Base-by-base conservation (phyloP, 2,797 vertebrate species). In the Novumbra hubbsi region DNA sequence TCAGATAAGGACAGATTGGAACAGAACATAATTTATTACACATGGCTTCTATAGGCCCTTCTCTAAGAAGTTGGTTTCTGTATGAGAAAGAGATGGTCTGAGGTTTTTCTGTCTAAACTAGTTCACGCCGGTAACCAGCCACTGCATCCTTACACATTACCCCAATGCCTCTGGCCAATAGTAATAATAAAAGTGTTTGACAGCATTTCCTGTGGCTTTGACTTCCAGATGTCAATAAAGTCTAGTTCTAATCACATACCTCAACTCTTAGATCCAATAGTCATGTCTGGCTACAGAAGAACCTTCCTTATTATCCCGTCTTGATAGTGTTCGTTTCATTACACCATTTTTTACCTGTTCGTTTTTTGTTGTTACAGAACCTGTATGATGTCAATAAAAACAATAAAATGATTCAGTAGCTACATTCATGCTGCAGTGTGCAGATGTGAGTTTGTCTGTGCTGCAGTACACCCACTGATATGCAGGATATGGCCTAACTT, bases 1-100 rank as follows among this genome's bases (percentile, higher is more conserved):
- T 63, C 81, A 84, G 92, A 93, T 92, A 91, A 92, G 85, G 83
- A 76, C 78, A 86, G 87, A 89, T 84, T 84, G 84, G 84, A 91
- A 85, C 65, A 68, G 64, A 38, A 71, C 76, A 83, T 57, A 88
- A 91, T 78, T 84, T 80, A 88, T 79, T 81, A 86, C 90, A 90
- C 85, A 92, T 88, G 89, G 83, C 45, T 50, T 76, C 65, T 76
- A 21, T 19, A 38, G 21, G 27, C 69, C 73, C 78, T 84, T 88
- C 87, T 89, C 85, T 83, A 4, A 73, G 74, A 83, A 80, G 81
- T 78, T 75, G 74, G 71, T 81, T 77, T 85, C 15, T 76, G 73
- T 76, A 78, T 80, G 27, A 48, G 27, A 28, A 78, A 57, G 63
- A 1, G 71, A 67, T 83, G 48, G 69, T 83, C 74, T 52, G 38